Conservation (phyloP, 2,888 invertebrate genomes). For the Lucinisca nassula region DNA sequence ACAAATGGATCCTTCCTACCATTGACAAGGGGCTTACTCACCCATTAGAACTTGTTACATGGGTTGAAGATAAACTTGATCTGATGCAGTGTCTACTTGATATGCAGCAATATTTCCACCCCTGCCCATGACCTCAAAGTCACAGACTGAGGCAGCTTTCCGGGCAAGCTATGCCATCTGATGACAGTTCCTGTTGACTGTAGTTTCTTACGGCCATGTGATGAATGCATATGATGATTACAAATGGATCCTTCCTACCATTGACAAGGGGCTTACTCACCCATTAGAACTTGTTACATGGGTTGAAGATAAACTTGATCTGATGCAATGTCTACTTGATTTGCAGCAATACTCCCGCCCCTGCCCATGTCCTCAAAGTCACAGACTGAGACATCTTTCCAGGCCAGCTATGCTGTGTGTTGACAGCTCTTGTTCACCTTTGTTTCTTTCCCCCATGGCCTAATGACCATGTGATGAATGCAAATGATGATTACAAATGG, state of each 20-base stretch:
- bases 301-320: background rate
- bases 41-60: constrained; percentile 25
- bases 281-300: constrained; percentile 21
- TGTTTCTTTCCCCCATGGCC: no score
- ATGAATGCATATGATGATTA: constrained; percentile 69
- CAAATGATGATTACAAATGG: constrained; percentile 66
- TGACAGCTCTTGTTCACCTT: no score
- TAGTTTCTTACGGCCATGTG: no score
- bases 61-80: background rate
- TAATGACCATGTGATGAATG: background rate
- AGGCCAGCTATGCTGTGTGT: no score
- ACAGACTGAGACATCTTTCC: no score
- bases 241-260: constrained; percentile 70
- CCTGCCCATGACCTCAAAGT: no score
- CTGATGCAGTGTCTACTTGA: background rate
- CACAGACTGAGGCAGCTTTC: no score
- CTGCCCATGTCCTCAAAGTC: no score
- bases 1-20: constrained; percentile 70
- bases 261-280: constrained; percentile 60
- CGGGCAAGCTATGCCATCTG: no score
- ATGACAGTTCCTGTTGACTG: no score
- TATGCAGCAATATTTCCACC: no score
- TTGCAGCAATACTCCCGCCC: no score
- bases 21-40: constrained; percentile 58
- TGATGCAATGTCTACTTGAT: background rate